A percentile compares a stretch with the other conserved stretches of the same genome.
Conservation (phyloP, 1,140 invertebrate species). For the Homalodisca vitripennis region DNA sequence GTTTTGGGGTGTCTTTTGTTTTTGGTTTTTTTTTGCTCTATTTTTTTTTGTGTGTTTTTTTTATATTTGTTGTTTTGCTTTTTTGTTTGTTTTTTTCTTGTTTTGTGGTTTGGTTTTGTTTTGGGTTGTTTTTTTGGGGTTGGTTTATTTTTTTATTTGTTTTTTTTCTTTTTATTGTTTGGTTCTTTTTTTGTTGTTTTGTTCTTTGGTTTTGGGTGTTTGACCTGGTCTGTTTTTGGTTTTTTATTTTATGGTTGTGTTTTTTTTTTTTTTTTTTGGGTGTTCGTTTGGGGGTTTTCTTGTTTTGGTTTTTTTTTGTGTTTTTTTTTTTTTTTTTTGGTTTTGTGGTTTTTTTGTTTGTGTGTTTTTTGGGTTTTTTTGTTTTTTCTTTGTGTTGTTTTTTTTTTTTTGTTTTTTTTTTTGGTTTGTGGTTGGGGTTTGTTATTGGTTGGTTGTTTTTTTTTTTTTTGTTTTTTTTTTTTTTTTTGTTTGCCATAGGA, state of each 20-base stretch:
- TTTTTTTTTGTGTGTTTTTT: background rate
- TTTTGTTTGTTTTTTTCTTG: background rate
- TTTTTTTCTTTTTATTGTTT: background rate
- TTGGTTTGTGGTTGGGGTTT: no score
- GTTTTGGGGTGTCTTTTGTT: no score
- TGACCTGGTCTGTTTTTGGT: background rate
- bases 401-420: no score
- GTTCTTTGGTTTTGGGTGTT: background rate
- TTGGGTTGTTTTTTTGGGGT: background rate
- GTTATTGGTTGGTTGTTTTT: no score
- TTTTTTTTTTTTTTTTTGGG: background rate
- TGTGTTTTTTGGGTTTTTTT: background rate
- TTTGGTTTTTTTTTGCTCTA: background rate
- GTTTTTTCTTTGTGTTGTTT: no score
- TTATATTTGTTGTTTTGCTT: background rate
- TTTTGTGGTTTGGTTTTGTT: background rate
- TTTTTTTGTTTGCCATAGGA: no score
- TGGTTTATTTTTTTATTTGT: background rate
- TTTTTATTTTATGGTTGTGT: background rate
- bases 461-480: no score
- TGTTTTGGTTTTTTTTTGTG: background rate
- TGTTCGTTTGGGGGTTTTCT: background rate
- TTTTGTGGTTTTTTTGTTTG: background rate
- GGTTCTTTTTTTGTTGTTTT: background rate
- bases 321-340: background rate